Conservation (phyloP, 2,797 vertebrate species). For the Molossus alvarezi region DNA sequence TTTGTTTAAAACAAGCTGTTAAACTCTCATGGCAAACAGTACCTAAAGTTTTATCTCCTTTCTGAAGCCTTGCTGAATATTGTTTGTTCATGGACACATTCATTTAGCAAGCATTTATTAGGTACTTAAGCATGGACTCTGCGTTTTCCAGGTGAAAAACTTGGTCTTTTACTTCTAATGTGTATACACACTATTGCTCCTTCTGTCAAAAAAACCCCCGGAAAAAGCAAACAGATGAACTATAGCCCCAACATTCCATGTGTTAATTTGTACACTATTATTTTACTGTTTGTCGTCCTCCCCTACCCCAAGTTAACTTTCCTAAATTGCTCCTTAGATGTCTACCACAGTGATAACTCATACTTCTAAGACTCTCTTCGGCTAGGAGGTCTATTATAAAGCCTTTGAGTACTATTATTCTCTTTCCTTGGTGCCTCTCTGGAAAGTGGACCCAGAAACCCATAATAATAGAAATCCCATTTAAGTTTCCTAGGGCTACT, state of each 20-base stretch:
- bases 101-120: not conserved
- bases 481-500: not conserved
- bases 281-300: not conserved
- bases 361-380: not conserved
- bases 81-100: not conserved
- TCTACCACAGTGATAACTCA: not conserved
- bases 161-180: not conserved
- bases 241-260: not conserved
- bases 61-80: not conserved
- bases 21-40: not conserved
- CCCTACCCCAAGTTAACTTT: not conserved
- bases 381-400: not conserved
- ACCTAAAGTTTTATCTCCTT: not conserved
- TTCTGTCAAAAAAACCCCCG: not conserved
- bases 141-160: not conserved
- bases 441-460: not conserved
- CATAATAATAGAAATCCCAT: not conserved
- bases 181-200: not conserved
- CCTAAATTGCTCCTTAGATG: not conserved
- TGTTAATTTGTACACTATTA: not conserved
- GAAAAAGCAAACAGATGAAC: not conserved
- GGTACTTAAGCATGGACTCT: not conserved
- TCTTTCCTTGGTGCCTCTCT: not conserved
- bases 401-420: not conserved
- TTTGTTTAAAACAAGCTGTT: slow-evolving; percentile 15